A percentile compares a stretch with the other conserved stretches of the same genome.
Evolutionary conservation across 2,888 invertebrate genomes (phyloP).

Genomic region (Amaurobius ferox): DNA sequence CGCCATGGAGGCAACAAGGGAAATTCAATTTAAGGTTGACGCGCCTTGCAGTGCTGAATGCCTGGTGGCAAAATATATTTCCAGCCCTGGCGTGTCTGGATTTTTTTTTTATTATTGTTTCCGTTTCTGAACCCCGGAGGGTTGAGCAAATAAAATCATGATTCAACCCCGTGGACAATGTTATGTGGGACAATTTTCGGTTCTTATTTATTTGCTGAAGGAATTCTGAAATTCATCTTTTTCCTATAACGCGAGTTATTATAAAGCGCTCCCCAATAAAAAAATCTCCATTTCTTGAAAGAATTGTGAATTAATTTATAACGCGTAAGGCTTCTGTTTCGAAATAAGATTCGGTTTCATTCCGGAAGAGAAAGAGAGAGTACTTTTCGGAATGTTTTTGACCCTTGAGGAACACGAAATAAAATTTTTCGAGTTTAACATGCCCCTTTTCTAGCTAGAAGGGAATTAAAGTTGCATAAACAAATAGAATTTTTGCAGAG

Average conservation of each 20-base stretch:
- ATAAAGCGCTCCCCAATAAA: conserved; percentile 26
- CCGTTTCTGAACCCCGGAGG: conserved; percentile 48
- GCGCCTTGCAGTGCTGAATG: conserved; percentile 41
- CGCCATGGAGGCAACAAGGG: conserved; percentile 40
- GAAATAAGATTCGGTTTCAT: conserved; percentile 10
- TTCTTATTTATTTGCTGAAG: conserved; percentile 29
- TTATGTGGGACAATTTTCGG: conserved; percentile 52
- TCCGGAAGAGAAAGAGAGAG: not conserved
- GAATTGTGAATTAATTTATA: conserved; percentile 59
- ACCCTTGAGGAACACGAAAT: conserved; percentile 9
- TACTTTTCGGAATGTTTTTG: conserved; percentile 6
- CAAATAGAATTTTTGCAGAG: not conserved
- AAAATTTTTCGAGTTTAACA: not conserved
- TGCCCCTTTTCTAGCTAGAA: not conserved
- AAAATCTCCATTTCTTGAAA: conserved; percentile 50
- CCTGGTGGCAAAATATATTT: conserved; percentile 32
- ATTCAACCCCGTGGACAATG: conserved; percentile 47
- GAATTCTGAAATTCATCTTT: conserved; percentile 22
- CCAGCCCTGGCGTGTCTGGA: conserved; percentile 10
- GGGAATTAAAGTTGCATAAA: conserved; percentile 3
- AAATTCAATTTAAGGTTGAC: conserved; percentile 71
- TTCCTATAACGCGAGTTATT: conserved; percentile 36
- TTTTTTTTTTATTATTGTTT: conserved; percentile 42
- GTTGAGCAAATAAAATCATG: conserved; percentile 69
- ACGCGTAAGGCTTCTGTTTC: not conserved